Evolutionary conservation across 2,888 invertebrate species (phyloP), one percentile per base, ranked within the genome.

Genomic region (Cheilosia vernalis): DNA sequence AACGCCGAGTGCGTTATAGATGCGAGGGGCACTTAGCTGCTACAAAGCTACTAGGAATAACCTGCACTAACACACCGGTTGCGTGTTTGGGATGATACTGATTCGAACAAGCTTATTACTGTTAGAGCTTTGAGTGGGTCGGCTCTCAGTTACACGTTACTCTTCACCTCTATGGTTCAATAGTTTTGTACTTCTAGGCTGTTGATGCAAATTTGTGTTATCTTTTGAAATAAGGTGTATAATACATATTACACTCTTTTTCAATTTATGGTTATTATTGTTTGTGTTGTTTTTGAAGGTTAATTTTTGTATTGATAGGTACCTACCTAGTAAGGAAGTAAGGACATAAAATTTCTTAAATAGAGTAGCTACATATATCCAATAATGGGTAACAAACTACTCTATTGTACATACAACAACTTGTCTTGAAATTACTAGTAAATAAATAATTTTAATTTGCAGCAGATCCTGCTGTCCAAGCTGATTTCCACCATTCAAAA

Each of bases 1-100:
- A 87, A 79, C 77, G 81, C 85, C 72, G 77, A 85, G 81, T 85
- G 85, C 81, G 85, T 81, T 81, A 81, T 72, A 77, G 81, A 81
- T 74, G 84, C 70, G 70, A 85, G 77, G 74, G 85, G 76, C 77
- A 81, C 85, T 85, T 81, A 73, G 76, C 76, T 81, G 76, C 55
- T 72, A 77, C 77, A 85, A 77, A 77, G 81, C 81, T 85, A 79
- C 76, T 77, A 77, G 72, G 81, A 77, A 81, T 61, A 81, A 67
- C 80, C 69, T 70, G 64, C 64, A 74, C 84, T 49, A 74, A 74
- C 61, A 70, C 30, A 74, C 53, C 47, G 47, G 55, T 33, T 74
- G 40, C 21, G 69, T 64, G 70, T 70, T 70, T 79, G n/a, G 60
- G 70, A 64, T 58, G 56, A 80, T 70, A 64, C 51, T 60, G 64